Evolutionary conservation across 1,140 invertebrate genomes (phyloP), one percentile per base, ranked within the genome.

Genomic region (Nautilus pompilius): DNA sequence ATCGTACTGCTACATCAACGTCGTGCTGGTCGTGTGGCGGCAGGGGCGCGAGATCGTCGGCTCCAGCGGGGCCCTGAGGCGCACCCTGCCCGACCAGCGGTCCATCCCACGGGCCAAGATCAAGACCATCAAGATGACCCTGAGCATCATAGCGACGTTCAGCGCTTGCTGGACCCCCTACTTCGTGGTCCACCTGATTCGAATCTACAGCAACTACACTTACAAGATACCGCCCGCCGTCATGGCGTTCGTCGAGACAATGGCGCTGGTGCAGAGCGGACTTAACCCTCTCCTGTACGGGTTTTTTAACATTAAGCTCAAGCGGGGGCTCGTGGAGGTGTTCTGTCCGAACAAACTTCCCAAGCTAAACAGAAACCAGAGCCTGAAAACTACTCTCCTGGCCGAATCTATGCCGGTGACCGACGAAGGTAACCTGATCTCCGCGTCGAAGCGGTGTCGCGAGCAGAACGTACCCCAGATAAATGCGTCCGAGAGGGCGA

Each of bases 121-220:
- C 17, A 83, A 83, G 72, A 84, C 83, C 2, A 69, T 84, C 5
- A 84, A 84, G 69, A 80, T 85, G 78, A 83, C 82, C 15, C 71
- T 85, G 54, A 77, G 72, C 45, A 85, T 85, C 28, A 82, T 84
- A 26, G 66, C 73, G 20, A 76, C 66, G 13, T 84, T 84, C 62
- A 72, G 84, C 13, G 74, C 76, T 4, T 85, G 84, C 67, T 85
- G 83, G 82, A 82, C 80, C 2, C 83, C 83, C 0, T 85, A 85
- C 66, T 84, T 85, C 67, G 77, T 84, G 2, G 76, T 76, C 30
- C 78, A 77, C 5, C 58, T 81, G 17, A 75, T 83, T 48, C 66
- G 72, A 8, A 79, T 84, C n/a, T 84, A 83, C 68, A 83, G 78
- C 58, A 72, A 85, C 64, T 82, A 84, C 62, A 74, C 65, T 29